Evolutionary conservation across 2,888 invertebrate species (phyloP), one percentile per base, ranked within the genome.

Genomic region (Beris morrisii): DNA sequence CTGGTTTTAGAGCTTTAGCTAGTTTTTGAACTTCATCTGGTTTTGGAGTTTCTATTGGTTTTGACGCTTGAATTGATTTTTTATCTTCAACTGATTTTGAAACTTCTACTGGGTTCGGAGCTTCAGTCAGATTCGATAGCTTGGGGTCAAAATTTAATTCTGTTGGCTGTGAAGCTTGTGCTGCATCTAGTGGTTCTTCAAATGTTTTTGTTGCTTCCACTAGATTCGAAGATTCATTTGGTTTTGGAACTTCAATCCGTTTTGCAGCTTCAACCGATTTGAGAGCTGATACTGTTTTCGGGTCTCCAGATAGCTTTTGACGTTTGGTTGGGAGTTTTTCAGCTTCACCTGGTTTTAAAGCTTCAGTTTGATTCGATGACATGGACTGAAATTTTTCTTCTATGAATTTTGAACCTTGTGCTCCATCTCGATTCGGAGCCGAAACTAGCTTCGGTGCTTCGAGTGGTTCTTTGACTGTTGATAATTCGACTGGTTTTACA

Each of bases 381-480:
- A n/a, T n/a, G n/a, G n/a, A n/a, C 28, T 66, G 70, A 7, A 46
- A 31, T 9, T 46, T 12, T 30, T 56, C 15, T 13, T 4, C 22
- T 32, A n/a, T 94, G 74, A 93, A 93, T 3, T 63, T 52, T 13
- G 44, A 11, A 12, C 30, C 15, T n/a, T 48, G n/a, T 81, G 28
- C 81, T 89, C n/a, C n/a, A n/a, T n/a, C 22, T 95, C 79, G 96
- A 95, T 81, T 91, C 94, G 73, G 97, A 83, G 77, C 74, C 97
- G 84, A 94, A 96, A 93, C 80, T 97, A 97, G 93, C 77, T 11
- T 64, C 22, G 32, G 66, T n/a, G 84, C 93, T 13, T n/a, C 72
- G 57, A 69, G 12, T 2, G 67, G 69, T n/a, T n/a, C n/a, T n/a
- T n/a, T n/a, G n/a, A n/a, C n/a, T n/a, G n/a, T n/a, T n/a, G n/a